Conservation (phyloP, 1,140 invertebrate species). For the Papilio machaon region DNA sequence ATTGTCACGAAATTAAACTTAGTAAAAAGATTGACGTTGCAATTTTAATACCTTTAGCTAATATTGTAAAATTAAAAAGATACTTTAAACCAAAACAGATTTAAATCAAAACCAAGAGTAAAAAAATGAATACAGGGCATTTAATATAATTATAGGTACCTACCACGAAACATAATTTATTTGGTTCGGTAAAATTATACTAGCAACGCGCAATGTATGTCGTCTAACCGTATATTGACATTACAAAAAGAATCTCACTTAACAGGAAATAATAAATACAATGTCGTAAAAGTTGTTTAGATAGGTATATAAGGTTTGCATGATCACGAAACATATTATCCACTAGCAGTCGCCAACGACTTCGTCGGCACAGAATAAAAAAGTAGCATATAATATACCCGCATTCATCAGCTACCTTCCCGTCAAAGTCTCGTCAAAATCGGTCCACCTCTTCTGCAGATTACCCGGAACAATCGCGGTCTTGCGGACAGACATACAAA, state of each 20-base stretch:
- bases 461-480: too few relatives aligned
- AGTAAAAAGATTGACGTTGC: not conserved
- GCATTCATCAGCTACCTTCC: too few relatives aligned
- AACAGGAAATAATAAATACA: conserved; percentile 5
- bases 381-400: too few relatives aligned
- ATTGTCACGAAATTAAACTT: not conserved
- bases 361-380: too few relatives aligned
- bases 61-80: not conserved
- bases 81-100: not conserved
- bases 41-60: not conserved
- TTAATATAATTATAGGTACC: conserved; percentile 6
- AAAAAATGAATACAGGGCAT: conserved; percentile 28
- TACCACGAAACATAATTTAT: not conserved
- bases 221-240: conserved; percentile 28
- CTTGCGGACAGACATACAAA: too few relatives aligned
- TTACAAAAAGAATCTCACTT: conserved; percentile 5
- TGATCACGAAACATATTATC: not conserved
- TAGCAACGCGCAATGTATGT: conserved; percentile 21
- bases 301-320: not conserved
- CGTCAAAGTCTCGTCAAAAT: too few relatives aligned
- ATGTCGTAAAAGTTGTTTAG: not conserved
- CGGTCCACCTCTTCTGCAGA: too few relatives aligned
- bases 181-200: not conserved
- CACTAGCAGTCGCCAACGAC: not conserved
- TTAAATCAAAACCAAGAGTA: not conserved